Conservation (phyloP, 1,140 invertebrate genomes). For the Sinonovacula constricta region DNA sequence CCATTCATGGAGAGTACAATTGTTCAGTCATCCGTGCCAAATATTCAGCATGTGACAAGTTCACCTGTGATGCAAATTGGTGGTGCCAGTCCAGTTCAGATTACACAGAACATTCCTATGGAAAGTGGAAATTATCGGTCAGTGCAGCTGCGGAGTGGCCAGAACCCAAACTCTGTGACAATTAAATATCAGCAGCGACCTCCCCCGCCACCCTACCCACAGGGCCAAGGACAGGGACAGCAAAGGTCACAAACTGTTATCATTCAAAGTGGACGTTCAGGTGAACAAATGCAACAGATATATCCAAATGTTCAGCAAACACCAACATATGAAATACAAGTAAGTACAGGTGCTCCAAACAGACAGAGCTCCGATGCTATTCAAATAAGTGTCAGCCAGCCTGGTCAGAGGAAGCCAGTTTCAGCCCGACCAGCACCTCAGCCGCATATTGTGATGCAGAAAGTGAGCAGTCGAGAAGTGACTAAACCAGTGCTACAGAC, state of each 20-base stretch:
- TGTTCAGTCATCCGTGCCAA: conserved; percentile 31
- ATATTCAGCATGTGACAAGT: conserved; percentile 34
- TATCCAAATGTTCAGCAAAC: conserved; percentile 2
- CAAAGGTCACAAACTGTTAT: conserved; percentile 83
- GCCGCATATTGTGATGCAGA: conserved; percentile 96
- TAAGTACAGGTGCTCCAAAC: conserved; percentile 16
- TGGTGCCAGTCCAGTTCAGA: background rate
- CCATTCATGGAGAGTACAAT: conserved; percentile 34
- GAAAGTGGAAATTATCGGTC: background rate
- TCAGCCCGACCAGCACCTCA: conserved; percentile 82
- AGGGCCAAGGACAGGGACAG: conserved; percentile 88
- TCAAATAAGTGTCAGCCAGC: conserved; percentile 54
- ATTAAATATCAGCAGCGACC: conserved; percentile 51
- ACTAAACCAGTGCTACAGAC: conserved; percentile 96
- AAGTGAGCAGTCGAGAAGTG: conserved; percentile 91
- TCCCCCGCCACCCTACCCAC: conserved; percentile 71
- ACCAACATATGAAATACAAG: conserved; percentile 30
- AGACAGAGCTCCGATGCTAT: conserved; percentile 33
- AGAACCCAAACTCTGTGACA: conserved; percentile 30
- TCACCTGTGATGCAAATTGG: conserved; percentile 9
- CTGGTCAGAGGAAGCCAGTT: conserved; percentile 75
- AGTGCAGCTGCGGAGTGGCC: conserved; percentile 17
- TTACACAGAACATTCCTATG: background rate
- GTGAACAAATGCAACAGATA: conserved; percentile 29
- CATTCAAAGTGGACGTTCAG: conserved; percentile 3